Base-by-base conservation (phyloP, 2,888 invertebrate genomes). In the Phyto melanocephala region DNA sequence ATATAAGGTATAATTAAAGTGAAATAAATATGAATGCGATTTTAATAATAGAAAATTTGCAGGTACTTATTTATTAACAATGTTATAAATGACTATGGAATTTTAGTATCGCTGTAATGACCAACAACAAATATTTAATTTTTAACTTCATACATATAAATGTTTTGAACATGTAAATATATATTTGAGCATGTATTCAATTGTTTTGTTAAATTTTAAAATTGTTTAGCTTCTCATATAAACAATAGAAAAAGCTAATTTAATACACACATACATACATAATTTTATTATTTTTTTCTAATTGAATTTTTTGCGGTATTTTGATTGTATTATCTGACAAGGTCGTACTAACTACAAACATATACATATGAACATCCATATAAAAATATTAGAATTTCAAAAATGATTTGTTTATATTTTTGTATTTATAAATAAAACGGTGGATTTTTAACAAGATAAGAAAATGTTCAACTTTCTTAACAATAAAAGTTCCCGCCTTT, bases 291-390 rank as follows among this genome's bases (percentile, higher is more conserved):
- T 47, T 54, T n/a, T 15, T 56, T 20, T 11, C 11, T n/a, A 22
- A 35, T 35, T 22, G 10, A 8, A 62, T 28, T 4, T 45, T 63
- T 37, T 22, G 37, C 10, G 28, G 15, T 58, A 20, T 56, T 56
- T 70, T n/a, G 28, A 75, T 47, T 58, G 8, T 37, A 67, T 24
- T 58, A 20, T 58, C 8, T 24, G 67, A 67, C 40, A 60, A 76
- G 76, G 76, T 76, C 76, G 60, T 67, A 50, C n/a, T 58, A 37
- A 40, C 50, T 28, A 15, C 10, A 11, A 45, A 45, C 8, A 42
- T 42, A n/a, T n/a, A n/a, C n/a, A n/a, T n/a, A n/a, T n/a, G n/a
- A n/a, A n/a, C n/a, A n/a, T n/a, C n/a, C n/a, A n/a, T n/a, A n/a
- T n/a, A n/a, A n/a, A n/a, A n/a, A n/a, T n/a, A n/a, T n/a, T n/a